Conservation (phyloP, 2,113 vertebrate species). For the Prochilodus magdalenae region DNA sequence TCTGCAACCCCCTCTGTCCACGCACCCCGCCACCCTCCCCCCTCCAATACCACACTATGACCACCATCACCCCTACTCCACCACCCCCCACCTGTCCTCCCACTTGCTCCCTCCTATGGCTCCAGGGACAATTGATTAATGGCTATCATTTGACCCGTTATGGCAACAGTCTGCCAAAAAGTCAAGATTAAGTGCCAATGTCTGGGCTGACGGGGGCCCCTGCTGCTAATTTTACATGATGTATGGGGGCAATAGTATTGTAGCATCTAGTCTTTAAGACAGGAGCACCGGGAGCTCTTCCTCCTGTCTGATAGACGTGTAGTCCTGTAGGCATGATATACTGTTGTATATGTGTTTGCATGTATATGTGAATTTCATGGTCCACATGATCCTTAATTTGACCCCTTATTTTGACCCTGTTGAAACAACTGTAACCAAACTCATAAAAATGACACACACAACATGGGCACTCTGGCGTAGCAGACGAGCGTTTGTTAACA, state of each 20-base stretch:
- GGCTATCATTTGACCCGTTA: slow-evolving; percentile 84
- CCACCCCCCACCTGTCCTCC: slow-evolving; percentile 47
- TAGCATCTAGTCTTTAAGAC: slow-evolving; percentile 65
- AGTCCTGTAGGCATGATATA: neutral
- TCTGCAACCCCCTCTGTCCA: slow-evolving; percentile 4
- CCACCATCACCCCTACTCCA: slow-evolving; percentile 1
- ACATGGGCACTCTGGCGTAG: too few species aligned
- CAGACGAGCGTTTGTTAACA: too few species aligned
- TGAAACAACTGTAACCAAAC: too few species aligned
- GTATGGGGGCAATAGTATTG: slow-evolving; percentile 79
- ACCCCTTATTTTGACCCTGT: too few species aligned
- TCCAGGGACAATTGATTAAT: slow-evolving; percentile 79
- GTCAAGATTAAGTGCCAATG: slow-evolving; percentile 82
- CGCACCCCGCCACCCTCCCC: slow-evolving; percentile 28
- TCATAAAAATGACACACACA: too few species aligned
- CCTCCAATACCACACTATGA: slow-evolving; percentile 16
- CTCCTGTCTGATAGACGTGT: slow-evolving; percentile 39
- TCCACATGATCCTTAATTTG: too few species aligned
- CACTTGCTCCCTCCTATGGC: slow-evolving; percentile 23
- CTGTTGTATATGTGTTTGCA: neutral
- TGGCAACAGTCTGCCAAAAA: slow-evolving; percentile 84
- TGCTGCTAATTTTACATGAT: slow-evolving; percentile 85
- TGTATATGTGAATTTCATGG: neutral
- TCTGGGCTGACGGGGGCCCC: slow-evolving; percentile 76
- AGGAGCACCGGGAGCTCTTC: slow-evolving; percentile 23